Percentiles rank a stretch among this genome's conserved stretches.
Conservation (phyloP, 2,888 invertebrate genomes). For the Nineta flava region DNA sequence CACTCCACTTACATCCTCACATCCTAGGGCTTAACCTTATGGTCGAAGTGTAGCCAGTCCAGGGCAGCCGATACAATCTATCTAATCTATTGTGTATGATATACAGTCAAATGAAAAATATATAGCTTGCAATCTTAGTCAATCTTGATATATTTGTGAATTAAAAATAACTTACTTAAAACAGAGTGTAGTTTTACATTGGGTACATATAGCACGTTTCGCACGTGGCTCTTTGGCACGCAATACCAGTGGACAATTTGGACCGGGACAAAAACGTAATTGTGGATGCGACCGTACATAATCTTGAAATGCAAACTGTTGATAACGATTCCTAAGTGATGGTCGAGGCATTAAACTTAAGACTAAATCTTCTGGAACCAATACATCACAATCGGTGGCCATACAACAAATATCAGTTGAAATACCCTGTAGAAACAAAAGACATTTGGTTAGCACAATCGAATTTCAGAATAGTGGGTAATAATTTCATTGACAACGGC, state of each 20-base stretch:
- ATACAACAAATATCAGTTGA: slow-evolving; percentile 89
- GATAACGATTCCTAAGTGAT: slow-evolving; percentile 77
- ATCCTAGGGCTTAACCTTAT: no score
- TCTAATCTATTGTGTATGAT: no score
- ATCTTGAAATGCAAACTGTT: slow-evolving; percentile 90
- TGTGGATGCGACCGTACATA: slow-evolving; percentile 88
- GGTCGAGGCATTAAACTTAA: slow-evolving; percentile 70
- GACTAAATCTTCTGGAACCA: slow-evolving; percentile 94
- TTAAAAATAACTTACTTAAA: slow-evolving; percentile 30
- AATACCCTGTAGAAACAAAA: slow-evolving; percentile 33
- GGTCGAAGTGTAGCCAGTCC: no score
- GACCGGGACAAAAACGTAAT: slow-evolving; percentile 86
- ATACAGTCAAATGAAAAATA: no score
- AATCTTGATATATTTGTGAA: no score
- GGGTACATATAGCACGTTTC: slow-evolving; percentile 74
- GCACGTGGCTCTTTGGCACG: slow-evolving; percentile 67
- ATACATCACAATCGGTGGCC: slow-evolving; percentile 84
- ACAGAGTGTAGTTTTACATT: slow-evolving; percentile 84
- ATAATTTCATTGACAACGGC: neutral
- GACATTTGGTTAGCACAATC: neutral
- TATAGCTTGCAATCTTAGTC: no score
- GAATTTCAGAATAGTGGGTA: neutral
- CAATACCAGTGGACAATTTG: slow-evolving; percentile 84
- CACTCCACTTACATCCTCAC: no score
- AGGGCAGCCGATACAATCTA: no score